These are phyloP conservation scores for Chorisops tibialis DNA, from an alignment of 2,888 invertebrate species.

Conservation along the genomic window DNA sequence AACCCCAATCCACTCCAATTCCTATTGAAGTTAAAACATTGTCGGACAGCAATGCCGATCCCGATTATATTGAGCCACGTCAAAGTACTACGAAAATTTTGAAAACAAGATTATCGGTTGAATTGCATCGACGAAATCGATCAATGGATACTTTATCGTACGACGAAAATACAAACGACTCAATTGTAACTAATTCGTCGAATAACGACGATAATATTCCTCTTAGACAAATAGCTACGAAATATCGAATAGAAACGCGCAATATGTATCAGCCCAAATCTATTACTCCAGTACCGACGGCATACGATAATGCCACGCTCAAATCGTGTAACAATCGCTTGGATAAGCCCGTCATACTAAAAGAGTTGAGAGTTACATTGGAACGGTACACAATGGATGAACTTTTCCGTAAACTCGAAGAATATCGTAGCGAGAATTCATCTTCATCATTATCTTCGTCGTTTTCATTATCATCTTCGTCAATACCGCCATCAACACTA, in stretches of 20 bases:
- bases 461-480: neutral
- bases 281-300: too few species aligned
- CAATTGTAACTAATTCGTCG: neutral
- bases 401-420: neutral
- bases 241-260: too few species aligned
- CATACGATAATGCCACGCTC: too few species aligned
- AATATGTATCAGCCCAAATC: too few species aligned
- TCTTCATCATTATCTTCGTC: neutral
- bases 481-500: neutral
- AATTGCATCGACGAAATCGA: neutral
- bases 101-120: too few species aligned
- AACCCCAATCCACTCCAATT: too few species aligned
- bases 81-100: too few species aligned
- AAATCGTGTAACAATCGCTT: too few species aligned
- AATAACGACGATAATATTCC: slow-evolving; percentile 12
- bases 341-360: neutral
- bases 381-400: slow-evolving; percentile 6
- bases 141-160: neutral
- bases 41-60: too few species aligned
- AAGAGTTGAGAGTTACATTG: slow-evolving; percentile 1
- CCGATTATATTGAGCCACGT: too few species aligned
- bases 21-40: too few species aligned
- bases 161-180: slow-evolving; percentile 13
- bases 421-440: neutral
- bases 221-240: neutral